A percentile compares a stretch with the other conserved stretches of the same genome.
phyloP scores from a whole-genome alignment of 2,113 vertebrate genomes.

The Psephotus haematonotus region DNA sequence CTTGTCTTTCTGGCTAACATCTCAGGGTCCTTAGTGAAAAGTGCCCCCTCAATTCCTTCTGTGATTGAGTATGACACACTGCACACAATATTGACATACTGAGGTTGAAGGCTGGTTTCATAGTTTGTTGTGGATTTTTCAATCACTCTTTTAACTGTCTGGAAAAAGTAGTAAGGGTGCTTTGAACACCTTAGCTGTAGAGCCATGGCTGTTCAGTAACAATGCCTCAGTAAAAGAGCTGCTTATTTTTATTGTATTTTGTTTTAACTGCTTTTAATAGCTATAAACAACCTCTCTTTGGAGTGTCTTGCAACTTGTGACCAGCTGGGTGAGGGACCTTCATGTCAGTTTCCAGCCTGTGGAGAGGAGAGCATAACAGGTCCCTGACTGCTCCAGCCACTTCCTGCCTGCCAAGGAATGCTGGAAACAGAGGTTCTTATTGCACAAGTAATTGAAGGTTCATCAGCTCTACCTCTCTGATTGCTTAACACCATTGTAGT shows the following conservation, averaged over 20 bases:
- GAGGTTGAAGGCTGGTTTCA: background rate
- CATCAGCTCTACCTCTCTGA: conserved; percentile 60
- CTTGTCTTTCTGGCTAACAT: background rate
- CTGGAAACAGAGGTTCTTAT: conserved; percentile 49
- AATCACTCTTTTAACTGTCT: background rate
- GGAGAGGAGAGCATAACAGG: conserved; percentile 31
- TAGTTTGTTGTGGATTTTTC: background rate
- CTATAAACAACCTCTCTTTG: conserved; percentile 1
- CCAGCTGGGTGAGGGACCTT: conserved; percentile 36
- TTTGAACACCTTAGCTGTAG: background rate
- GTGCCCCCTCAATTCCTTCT: background rate
- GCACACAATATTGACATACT: background rate
- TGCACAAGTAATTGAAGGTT: conserved; percentile 67
- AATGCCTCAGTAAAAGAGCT: background rate
- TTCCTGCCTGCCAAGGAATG: conserved; percentile 56
- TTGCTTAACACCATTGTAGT: conserved; percentile 65
- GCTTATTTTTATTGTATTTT: conserved; percentile 25
- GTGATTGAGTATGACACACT: background rate
- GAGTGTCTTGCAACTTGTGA: background rate
- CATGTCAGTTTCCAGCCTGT: conserved; percentile 37
- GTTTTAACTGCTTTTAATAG: conserved; percentile 36
- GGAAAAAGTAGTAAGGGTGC: background rate
- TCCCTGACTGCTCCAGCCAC: conserved; percentile 35
- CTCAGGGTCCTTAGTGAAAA: background rate
- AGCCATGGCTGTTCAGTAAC: background rate